Evolutionary conservation across 1,140 invertebrate genomes (phyloP), one percentile per base, ranked within the genome.

Genomic region (Zeugodacus cucurbitae): DNA sequence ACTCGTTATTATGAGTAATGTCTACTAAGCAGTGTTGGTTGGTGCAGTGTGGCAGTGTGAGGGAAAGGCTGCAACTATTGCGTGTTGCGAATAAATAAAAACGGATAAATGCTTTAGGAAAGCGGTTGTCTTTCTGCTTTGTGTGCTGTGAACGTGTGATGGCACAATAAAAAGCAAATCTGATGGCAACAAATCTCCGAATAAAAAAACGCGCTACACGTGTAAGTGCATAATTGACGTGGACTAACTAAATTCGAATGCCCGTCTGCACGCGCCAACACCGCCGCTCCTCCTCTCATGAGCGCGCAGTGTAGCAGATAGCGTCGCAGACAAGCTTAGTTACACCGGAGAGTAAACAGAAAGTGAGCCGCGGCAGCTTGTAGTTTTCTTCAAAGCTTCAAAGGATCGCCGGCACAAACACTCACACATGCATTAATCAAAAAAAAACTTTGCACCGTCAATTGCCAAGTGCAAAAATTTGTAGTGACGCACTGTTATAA

Each of bases 1-100:
- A 54, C 48, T 54, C 3, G 14, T 54, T 54, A 62, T 62, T 62
- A 62, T 62, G 58, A 62, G 58, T 62, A 62, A 26, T 62, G n/a
- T 62, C 6, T 62, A 22, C n/a, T 10, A 26, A 0, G 22, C 3
- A 62, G n/a, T 3, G 22, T 17, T 26, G n/a, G 17, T 4, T n/a
- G n/a, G 1, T n/a, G 22, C 5, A 34, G 67, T 41, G 1, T 54
- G 14, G 48, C 48, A 17, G 17, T 0, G 11, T 64, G 11, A 64
- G 67, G 4, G 67, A 41, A 41, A 22, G n/a, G 20, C 3, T 10
- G 10, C n/a, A n/a, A 14, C 17, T n/a, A 48, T 48, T 82, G 74
- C 74, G 74, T 82, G 74, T 29, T n/a, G 74, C n/a, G 74, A 82
- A 82, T 82, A 29, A 54, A 82, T 82, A 54, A 82, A 82, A 48